A percentile compares a stretch with the other conserved stretches of the same genome.
Evolutionary conservation across 2,113 vertebrate species (phyloP).

Genomic region (Dasyprocta punctata): DNA sequence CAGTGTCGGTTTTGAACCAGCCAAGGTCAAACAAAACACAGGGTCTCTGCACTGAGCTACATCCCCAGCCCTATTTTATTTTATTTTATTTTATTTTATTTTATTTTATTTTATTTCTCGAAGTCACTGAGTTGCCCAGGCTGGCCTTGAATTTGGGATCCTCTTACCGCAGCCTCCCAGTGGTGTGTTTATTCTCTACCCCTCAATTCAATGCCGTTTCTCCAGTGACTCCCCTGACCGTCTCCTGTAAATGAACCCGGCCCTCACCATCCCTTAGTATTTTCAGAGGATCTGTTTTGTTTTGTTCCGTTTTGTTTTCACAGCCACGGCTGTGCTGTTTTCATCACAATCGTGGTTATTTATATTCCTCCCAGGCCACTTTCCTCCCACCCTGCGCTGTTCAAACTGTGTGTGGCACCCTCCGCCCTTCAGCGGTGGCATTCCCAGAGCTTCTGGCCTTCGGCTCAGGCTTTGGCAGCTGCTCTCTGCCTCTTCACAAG

Average conservation of each 20-base stretch:
- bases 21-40: not conserved
- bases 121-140: not conserved
- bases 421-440: not conserved
- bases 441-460: accelerated
- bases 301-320: not conserved
- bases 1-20: not conserved
- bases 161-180: not conserved
- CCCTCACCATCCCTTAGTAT: not conserved
- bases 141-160: not conserved
- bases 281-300: not conserved
- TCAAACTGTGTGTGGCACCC: not conserved
- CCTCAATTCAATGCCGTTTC: not conserved
- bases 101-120: not conserved
- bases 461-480: not conserved
- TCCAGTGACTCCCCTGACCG: not conserved
- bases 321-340: not conserved
- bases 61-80: not conserved
- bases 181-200: not conserved
- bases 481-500: not conserved
- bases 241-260: not conserved
- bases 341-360: not conserved
- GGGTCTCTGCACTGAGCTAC: not conserved
- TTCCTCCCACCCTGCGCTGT: not conserved
- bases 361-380: not conserved
- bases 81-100: not conserved